Base-by-base conservation (phyloP, 30 jellyfish, hydroid and myxozoan species). In the Hydra vulgaris region DNA sequence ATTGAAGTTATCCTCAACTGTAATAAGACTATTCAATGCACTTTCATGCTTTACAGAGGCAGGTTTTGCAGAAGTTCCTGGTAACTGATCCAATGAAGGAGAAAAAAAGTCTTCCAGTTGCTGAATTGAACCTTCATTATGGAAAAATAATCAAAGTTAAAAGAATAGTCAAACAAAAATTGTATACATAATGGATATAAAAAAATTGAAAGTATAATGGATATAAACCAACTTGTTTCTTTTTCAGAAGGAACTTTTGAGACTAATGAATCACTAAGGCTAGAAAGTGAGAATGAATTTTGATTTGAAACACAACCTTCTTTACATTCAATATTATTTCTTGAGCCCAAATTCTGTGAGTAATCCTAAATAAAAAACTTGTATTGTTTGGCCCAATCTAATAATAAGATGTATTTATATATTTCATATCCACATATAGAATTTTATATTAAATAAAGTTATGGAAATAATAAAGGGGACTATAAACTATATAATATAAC, bases 31-130 rank as follows among this genome's bases (percentile, higher is more conserved):
- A 73, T 84, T 78, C 21, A 83, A 72, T 56, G 90, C 80, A 27
- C 81, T 90, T 25, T 78, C 78, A 26, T 15, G 77, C 68, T 82
- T 83, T 73, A 90, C 85, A 22, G 97, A 55, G 21, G 85, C 89
- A 16, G 97, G 95, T 18, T 87, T 86, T 19, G 98, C 79, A 0
- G 85, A 20, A 26, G 53, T 52, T 4, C 61, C 12, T 40, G 61
- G 5, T 5, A 12, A 40, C 12, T 68, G 7, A 68, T 20, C 8
- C 16, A n/a, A 74, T 8, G 54, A 15, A 0, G 85, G 24, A 61
- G 79, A 55, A 25, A 78, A 78, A 69, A 78, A 78, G 21, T 78
- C 74, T 0, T 78, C 85, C 88, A 79, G 67, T 54, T 75, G 72
- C 74, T 80, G 22, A 86, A 95, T 27, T 94, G 95, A 4, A 91